Conservation (phyloP, 1,140 invertebrate genomes). For the Drosophila melanogaster region Release_6_plus_ISO1_MT NT_033777.3:6769001-6769500, state of each 20-base stretch:
- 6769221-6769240: constrained; percentile 13
- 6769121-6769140: not conserved
- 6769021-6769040: not conserved
- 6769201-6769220: constrained; percentile 30
- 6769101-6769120: too few relatives aligned
- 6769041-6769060: not conserved
- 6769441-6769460: constrained; percentile 40
- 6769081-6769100: too few relatives aligned
- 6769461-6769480: constrained; percentile 34
- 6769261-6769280: constrained; percentile 78
- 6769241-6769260: constrained; percentile 46
- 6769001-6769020: not conserved
- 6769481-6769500: constrained; percentile 8
- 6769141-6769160: not conserved
- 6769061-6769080: too few relatives aligned
- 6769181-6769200: constrained; percentile 54
- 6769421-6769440: constrained; percentile 27
- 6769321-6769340: constrained; percentile 25
- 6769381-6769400: constrained; percentile 79
- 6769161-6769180: constrained; percentile 17
- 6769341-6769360: constrained; percentile 50
- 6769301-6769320: constrained; percentile 60
- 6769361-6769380: constrained; percentile 77
- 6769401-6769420: constrained; percentile 64
- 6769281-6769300: constrained; percentile 71